Conservation (phyloP, 2,888 invertebrate species). For the Yponomeuta cagnagella region DNA sequence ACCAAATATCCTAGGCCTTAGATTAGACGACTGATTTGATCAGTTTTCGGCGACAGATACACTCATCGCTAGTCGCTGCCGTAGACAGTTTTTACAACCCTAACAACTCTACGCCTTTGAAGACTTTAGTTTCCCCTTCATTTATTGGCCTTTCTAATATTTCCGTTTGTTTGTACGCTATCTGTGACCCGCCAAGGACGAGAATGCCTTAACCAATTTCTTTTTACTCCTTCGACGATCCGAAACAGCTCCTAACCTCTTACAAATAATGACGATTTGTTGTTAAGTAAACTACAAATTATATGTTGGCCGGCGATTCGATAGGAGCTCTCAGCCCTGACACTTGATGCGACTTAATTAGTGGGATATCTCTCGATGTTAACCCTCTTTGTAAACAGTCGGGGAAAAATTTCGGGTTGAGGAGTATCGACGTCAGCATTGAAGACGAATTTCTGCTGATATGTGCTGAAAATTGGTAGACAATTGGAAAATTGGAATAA, state of each 20-base stretch:
- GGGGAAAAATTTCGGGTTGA: background rate
- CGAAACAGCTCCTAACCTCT: background rate
- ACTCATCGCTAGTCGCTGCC: too few relatives aligned
- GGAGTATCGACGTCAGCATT: background rate
- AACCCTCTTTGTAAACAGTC: background rate
- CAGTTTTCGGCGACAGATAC: too few relatives aligned
- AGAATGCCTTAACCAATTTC: background rate
- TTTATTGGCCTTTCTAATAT: constrained; percentile 3
- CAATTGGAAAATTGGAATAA: too few relatives aligned
- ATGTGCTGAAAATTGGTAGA: too few relatives aligned
- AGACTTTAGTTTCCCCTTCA: background rate
- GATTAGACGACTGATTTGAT: too few relatives aligned
- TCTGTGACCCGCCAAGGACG: background rate
- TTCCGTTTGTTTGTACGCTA: background rate
- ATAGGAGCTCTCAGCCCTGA: constrained; percentile 2
- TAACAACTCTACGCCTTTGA: too few relatives aligned
- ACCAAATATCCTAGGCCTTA: too few relatives aligned
- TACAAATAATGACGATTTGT: background rate
- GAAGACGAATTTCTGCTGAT: background rate
- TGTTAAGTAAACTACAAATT: background rate
- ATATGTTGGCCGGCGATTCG: background rate
- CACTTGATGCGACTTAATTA: constrained; percentile 8
- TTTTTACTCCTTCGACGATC: background rate
- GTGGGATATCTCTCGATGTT: background rate
- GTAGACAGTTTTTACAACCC: too few relatives aligned